Percentiles rank a stretch among this genome's conserved stretches.
Evolutionary conservation across 2,113 vertebrate genomes (phyloP).

Genomic region (Grantiella picta): DNA sequence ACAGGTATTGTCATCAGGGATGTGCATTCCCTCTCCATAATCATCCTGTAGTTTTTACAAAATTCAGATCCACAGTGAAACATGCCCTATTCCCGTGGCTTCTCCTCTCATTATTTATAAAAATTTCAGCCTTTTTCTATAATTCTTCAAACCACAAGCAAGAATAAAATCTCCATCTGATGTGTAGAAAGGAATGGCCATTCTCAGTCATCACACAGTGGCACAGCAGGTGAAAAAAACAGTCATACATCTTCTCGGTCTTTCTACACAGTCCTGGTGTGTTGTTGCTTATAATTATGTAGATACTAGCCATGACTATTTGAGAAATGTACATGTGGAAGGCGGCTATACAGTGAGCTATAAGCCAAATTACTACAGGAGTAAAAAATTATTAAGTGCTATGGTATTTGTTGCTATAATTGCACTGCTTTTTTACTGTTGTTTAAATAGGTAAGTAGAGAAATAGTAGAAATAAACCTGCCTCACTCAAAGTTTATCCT

Average conservation of each 20-base stretch:
- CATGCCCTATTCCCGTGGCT: background rate
- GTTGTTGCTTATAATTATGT: background rate
- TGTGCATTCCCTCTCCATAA: background rate
- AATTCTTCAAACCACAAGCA: background rate
- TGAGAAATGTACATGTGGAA: background rate
- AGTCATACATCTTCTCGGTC: background rate
- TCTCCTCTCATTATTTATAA: background rate
- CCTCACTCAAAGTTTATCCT: background rate
- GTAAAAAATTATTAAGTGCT: background rate
- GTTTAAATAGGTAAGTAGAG: background rate
- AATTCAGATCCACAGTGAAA: background rate
- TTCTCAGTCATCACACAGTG: background rate
- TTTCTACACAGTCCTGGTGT: background rate
- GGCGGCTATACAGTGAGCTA: background rate
- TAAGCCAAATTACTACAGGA: background rate
- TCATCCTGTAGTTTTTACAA: background rate
- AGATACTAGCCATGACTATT: background rate
- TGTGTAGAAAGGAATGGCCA: background rate
- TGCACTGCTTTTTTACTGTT: background rate
- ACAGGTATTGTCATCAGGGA: background rate
- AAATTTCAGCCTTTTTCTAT: background rate
- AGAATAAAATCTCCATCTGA: background rate
- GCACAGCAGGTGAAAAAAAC: background rate
- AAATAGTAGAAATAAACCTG: background rate
- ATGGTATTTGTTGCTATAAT: background rate